Percentiles rank a stretch among this genome's conserved stretches.
These are phyloP conservation scores for Siniperca undulata DNA, from an alignment of 2,797 vertebrate genomes.

Conservation along the genomic window DNA sequence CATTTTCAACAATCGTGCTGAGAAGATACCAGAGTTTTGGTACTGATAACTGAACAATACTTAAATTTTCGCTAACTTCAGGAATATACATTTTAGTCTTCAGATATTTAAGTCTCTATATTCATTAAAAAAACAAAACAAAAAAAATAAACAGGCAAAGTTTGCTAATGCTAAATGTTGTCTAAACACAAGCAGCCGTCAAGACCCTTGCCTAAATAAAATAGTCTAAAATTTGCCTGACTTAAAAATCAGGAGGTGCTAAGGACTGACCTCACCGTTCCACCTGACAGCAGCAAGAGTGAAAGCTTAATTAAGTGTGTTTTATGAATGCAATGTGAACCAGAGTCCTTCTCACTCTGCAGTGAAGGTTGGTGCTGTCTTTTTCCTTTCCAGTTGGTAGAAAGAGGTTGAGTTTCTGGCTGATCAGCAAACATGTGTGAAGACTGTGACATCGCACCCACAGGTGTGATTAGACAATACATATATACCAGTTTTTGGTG, in stretches of 20 bases:
- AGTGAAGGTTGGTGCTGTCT: not conserved
- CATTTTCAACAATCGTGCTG: not conserved
- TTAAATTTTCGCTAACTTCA: not conserved
- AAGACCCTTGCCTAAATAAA: not conserved
- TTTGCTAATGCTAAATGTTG: not conserved
- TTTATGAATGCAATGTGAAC: not conserved
- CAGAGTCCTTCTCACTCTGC: not conserved
- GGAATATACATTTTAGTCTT: not conserved
- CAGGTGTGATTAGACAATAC: not conserved
- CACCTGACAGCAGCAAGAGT: not conserved
- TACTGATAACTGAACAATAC: not conserved
- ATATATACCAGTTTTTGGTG: constrained; percentile 1
- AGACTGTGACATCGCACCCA: not conserved
- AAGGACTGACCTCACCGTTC: not conserved
- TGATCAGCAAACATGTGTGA: not conserved
- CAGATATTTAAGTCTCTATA: not conserved
- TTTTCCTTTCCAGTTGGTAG: not conserved
- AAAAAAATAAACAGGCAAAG: not conserved
- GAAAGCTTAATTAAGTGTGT: not conserved
- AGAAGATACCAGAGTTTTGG: not conserved
- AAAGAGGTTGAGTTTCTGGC: not conserved
- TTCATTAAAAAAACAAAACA: not conserved
- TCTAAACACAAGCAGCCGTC: not conserved
- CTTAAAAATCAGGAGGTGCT: not conserved
- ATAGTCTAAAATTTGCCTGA: not conserved